Conservation (phyloP, 1,140 invertebrate genomes). For the Holcopasites calliopsidis region DNA sequence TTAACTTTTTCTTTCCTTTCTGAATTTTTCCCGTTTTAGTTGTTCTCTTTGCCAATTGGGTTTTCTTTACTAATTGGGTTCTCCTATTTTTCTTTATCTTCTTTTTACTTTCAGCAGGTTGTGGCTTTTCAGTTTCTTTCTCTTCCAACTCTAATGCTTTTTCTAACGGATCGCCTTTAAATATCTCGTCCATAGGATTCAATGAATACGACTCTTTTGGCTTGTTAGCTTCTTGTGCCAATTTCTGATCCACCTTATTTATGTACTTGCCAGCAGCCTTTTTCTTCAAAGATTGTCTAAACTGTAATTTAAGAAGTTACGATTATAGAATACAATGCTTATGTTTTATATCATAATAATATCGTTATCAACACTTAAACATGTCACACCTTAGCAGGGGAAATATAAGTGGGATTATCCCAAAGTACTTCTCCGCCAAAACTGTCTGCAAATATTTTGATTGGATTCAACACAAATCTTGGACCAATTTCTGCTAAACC, state of each 20-base stretch:
- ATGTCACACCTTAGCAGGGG: slow-evolving; percentile 87
- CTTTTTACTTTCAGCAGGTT: slow-evolving; percentile 64
- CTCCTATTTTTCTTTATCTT: slow-evolving; percentile 62
- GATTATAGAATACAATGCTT: background rate
- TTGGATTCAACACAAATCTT: slow-evolving; percentile 97
- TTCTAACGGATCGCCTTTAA: slow-evolving; percentile 80
- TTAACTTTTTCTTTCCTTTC: slow-evolving; percentile 69
- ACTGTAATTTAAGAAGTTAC: slow-evolving; percentile 72
- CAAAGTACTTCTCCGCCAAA: slow-evolving; percentile 95
- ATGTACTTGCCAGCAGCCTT: slow-evolving; percentile 88
- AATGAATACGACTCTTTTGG: slow-evolving; percentile 86
- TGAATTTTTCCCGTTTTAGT: too few species aligned
- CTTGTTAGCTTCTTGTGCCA: slow-evolving; percentile 84
- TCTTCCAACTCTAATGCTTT: slow-evolving; percentile 71
- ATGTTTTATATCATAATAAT: background rate
- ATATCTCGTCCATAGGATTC: slow-evolving; percentile 84
- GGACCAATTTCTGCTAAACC: slow-evolving; percentile 98
- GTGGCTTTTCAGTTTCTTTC: slow-evolving; percentile 6
- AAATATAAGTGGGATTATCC: slow-evolving; percentile 96
- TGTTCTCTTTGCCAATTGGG: slow-evolving; percentile 56
- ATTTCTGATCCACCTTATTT: slow-evolving; percentile 88
- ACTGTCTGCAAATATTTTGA: slow-evolving; percentile 95
- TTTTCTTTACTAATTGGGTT: slow-evolving; percentile 29
- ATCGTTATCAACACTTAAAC: slow-evolving; percentile 6
- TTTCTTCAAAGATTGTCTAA: slow-evolving; percentile 85